A percentile compares a stretch with the other conserved stretches of the same genome.
These are phyloP conservation scores for Coreoperca whiteheadi DNA, from an alignment of 2,113 vertebrate species.

Conservation along the genomic window DNA sequence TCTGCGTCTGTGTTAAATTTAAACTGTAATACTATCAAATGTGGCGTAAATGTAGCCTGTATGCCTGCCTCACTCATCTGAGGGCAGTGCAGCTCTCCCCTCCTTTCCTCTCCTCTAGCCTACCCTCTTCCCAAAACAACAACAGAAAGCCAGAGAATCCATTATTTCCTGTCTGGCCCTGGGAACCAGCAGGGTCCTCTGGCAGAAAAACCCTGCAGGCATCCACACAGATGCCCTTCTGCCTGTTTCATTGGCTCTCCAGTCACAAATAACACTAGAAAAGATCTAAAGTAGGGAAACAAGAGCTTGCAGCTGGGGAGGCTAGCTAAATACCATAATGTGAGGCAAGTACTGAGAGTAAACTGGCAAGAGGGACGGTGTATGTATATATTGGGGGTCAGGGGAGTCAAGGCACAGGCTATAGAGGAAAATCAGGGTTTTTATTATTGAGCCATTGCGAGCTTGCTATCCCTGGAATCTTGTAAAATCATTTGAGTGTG, in stretches of 20 bases:
- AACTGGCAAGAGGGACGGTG: slow-evolving; percentile 48
- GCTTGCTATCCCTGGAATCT: slow-evolving; percentile 66
- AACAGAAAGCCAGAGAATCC: slow-evolving; percentile 55
- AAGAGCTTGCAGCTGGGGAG: slow-evolving; percentile 67
- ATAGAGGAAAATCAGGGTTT: slow-evolving; percentile 64
- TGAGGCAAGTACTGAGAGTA: slow-evolving; percentile 43
- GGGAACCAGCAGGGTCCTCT: slow-evolving; percentile 54
- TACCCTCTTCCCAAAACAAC: slow-evolving; percentile 54
- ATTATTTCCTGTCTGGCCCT: slow-evolving; percentile 69
- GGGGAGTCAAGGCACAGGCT: slow-evolving; percentile 47
- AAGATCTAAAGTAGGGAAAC: slow-evolving; percentile 58
- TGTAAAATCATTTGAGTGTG: slow-evolving; percentile 65
- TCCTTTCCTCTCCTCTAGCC: neutral
- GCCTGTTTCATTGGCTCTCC: slow-evolving; percentile 63
- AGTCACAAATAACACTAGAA: slow-evolving; percentile 62
- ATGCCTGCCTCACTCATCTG: neutral
- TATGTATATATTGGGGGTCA: slow-evolving; percentile 42
- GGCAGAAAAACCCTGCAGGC: slow-evolving; percentile 50
- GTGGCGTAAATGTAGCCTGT: neutral
- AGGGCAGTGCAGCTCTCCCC: neutral
- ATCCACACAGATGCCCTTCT: slow-evolving; percentile 65
- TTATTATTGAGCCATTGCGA: slow-evolving; percentile 68
- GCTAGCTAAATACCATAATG: slow-evolving; percentile 68
- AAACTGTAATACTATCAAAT: slow-evolving; percentile 1
- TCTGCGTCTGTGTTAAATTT: neutral